Evolutionary conservation across 2,113 vertebrate genomes (phyloP), one percentile per base, ranked within the genome.

Genomic region (Stercorarius parasiticus): DNA sequence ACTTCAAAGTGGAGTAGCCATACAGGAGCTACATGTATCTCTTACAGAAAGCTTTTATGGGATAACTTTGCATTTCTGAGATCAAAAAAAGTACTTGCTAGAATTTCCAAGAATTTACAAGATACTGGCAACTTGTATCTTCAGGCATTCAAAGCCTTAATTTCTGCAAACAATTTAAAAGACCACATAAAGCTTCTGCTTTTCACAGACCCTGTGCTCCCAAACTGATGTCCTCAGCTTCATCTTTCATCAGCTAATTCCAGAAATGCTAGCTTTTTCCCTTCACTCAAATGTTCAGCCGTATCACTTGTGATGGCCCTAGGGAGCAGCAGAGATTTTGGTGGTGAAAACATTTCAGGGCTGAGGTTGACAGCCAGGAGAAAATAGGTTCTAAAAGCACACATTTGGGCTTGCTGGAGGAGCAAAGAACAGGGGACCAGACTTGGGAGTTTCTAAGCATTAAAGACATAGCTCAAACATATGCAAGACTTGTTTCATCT

Each of bases 301-400:
- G 2, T 43, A 43, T 32, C 1, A 0, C 30, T 38, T 53, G 29
- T 49, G 42, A 19, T 34, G 18, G 25, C 20, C 11, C 15, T 10
- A 23, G 49, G 27, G 22, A 62, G 11, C 0, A 1, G 47, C 2
- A 1, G 47, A 47, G 34, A 9, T 69, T 88, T 90, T 5, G 1
- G 27, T 26, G 18, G 6, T 55, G 15, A 90, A 78, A 76, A 77
- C 11, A 4, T 65, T 84, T 72, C 2, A 6, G 11, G 14, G 5
- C 43, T 59, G 64, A 32, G 13, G 4, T 17, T 82, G 53, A 49
- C 21, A 61, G 11, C 5, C 21, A 82, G 17, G 25, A 73, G 30
- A 15, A 59, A 81, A 69, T 10, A 40, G 14, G 5, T 2, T 88
- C 23, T 82, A 53, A 27, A 77, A 58, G 42, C 12, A 18, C 10